Evolutionary conservation across 1,140 invertebrate genomes (phyloP), one percentile per base, ranked within the genome.

Genomic region (Liolophura sinensis): DNA sequence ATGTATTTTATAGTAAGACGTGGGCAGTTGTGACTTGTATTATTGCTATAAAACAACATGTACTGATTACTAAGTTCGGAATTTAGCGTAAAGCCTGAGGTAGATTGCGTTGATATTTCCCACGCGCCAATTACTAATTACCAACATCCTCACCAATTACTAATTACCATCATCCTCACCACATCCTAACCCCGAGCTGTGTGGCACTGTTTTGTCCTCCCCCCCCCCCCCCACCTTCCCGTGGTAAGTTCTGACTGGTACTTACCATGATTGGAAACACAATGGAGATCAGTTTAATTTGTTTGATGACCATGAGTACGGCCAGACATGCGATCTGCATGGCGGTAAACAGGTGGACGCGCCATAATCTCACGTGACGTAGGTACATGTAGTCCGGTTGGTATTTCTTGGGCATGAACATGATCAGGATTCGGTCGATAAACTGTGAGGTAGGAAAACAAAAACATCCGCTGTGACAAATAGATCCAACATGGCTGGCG

Each of bases 301-400:
- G 97, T 84, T 99, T 99, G 69, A 99, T 95, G 24, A 93, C 85
- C 96, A 96, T 99, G 18, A 99, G 87, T 57, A 92, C 89, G 9
- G 91, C 88, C n/a, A 99, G 87, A 82, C 96, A 99, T 25, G 91
- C 84, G 64, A 99, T 76, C 86, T 99, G 97, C 68, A 99, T 94
- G 0, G 91, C 72, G 27, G 97, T 99, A 79, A 98, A 99, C 63
- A 98, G 73, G 83, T 99, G 97, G 15, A 99, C 96, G 64, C 93
- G 89, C 74, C 90, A 92, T 16, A 98, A 89, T 59, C 94, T 95
- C n/a, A 99, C 96, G 70, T 85, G 77, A 83, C 97, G 90, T 3
- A 82, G 70, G 67, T 77, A 80, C 0, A 64, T 62, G 20, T 77
- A 64, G 65, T 82, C 80, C 0, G 94, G 93, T 83, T 97, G 93